Base-by-base conservation (phyloP, 1,140 invertebrate genomes). In the Caenorhabditis inopinata region DNA sequence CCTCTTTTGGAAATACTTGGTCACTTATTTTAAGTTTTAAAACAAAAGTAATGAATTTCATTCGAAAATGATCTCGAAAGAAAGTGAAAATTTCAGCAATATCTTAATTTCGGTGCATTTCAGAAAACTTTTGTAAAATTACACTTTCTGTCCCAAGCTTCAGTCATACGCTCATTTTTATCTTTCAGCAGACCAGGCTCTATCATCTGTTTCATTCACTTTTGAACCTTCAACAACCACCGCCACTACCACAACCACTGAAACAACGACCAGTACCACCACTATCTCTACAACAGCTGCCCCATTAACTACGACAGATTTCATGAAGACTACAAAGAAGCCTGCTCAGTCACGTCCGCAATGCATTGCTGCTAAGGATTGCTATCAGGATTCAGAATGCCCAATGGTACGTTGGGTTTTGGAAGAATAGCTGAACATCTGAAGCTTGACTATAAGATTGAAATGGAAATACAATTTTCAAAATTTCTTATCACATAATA, bases 311-410 rank as follows among this genome's bases (percentile, higher is more conserved):
- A 68, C 58, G 16, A 68, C 58, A 38, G 11, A 29, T 25, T 11
- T 11, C 27, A 7, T 53, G 3, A 51, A 51, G 38, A 68, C 32
- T 7, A 68, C 58, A 7, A 6, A 4, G 21, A 68, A 68, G 12
- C 58, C 32, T 5, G 7, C 27, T 21, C 25, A 5, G 11, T 9
- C 5, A 21, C 14, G 29, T 21, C 58, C 32, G 2, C 58, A 42
- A 38, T 68, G 58, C 21, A 18, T 68, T 21, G 5, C n/a, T 38
- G n/a, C 35, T 9, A 38, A 38, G n/a, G 58, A 68, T 2, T 68
- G 58, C n/a, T 68, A 32, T 18, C 35, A 68, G 58, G 58, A 68
- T 68, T 68, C 58, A 1, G 32, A 68, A 18, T 68, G 58, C 23
- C 58, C 58, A 42, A 12, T 18, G 32, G 58, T 68, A 21, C 14